phyloP scores from a whole-genome alignment of 2,797 vertebrate species.

The Macropodus opercularis region DNA sequence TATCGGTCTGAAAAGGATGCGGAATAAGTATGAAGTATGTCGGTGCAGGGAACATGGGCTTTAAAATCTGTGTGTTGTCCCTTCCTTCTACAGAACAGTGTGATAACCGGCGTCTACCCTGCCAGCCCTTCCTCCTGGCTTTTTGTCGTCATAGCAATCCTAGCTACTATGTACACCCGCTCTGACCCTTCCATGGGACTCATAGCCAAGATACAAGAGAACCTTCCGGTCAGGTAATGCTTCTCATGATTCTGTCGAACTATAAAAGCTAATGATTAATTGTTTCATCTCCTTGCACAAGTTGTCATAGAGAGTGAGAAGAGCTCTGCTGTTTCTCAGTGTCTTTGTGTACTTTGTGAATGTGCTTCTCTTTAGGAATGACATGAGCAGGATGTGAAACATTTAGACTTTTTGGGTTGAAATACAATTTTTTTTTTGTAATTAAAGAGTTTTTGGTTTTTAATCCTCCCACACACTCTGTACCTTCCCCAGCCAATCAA shows the following conservation, averaged over 20 bases:
- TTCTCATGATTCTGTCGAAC: background rate
- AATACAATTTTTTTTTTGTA: background rate
- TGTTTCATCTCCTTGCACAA: background rate
- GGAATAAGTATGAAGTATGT: background rate
- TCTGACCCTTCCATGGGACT: constrained; percentile 94
- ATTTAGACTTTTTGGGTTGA: too few species aligned
- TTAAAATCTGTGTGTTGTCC: constrained; percentile 4
- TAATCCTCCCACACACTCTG: too few species aligned
- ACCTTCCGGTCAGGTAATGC: constrained; percentile 88
- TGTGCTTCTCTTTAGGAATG: too few species aligned
- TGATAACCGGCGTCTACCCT: constrained; percentile 88
- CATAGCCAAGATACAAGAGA: constrained; percentile 92
- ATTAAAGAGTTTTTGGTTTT: too few species aligned
- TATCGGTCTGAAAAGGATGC: background rate
- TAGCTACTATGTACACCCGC: constrained; percentile 90
- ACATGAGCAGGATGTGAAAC: too few species aligned
- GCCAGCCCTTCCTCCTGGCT: constrained; percentile 92
- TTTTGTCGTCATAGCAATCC: constrained; percentile 90
- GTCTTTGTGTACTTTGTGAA: background rate
- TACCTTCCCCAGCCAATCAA: constrained; percentile 77
- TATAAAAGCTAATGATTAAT: constrained; percentile 8
- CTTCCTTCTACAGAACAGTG: constrained; percentile 82
- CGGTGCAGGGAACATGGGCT: constrained; percentile 5
- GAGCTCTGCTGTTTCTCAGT: background rate
- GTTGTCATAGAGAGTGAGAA: too few species aligned